A percentile compares a stretch with the other conserved stretches of the same genome.
Conservation (phyloP, 2,888 invertebrate species). For the Eulithis prunata region DNA sequence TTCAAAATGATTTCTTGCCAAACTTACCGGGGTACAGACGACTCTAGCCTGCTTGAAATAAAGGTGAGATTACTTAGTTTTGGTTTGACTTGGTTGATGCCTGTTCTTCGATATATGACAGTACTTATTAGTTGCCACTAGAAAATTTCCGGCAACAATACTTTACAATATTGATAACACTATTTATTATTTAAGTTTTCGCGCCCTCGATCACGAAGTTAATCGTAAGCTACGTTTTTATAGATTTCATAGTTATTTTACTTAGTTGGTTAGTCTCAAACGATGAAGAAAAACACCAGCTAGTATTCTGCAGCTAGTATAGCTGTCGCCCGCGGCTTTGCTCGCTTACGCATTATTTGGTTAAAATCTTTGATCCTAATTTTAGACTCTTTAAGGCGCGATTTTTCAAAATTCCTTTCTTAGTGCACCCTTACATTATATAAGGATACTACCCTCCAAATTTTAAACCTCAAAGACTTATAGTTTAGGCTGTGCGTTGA, state of each 20-base stretch:
- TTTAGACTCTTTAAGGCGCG: too few relatives aligned
- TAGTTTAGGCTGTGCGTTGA: too few relatives aligned
- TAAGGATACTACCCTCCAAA: too few relatives aligned
- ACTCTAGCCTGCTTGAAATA: conserved; percentile 1
- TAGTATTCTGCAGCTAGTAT: too few relatives aligned
- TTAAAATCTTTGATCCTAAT: too few relatives aligned
- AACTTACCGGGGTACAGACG: neutral
- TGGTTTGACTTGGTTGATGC: conserved; percentile 4
- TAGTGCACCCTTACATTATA: too few relatives aligned
- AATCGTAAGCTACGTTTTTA: neutral
- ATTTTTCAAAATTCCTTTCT: too few relatives aligned
- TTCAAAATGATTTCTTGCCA: conserved; percentile 34
- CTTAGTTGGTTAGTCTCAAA: neutral
- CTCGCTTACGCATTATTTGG: too few relatives aligned
- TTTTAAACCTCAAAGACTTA: too few relatives aligned
- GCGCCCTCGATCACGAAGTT: conserved; percentile 2
- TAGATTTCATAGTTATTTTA: too few relatives aligned
- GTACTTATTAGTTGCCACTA: conserved; percentile 24
- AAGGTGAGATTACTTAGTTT: conserved; percentile 8
- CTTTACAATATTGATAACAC: conserved; percentile 25
- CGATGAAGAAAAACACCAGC: neutral
- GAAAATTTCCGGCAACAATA: conserved; percentile 38
- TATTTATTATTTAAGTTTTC: conserved; percentile 16
- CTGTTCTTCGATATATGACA: conserved; percentile 13
- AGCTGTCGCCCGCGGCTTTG: too few relatives aligned